Percentiles rank a stretch among this genome's conserved stretches.
Conservation (phyloP, 2,113 vertebrate genomes). For the Brachyhypopomus gauderio region DNA sequence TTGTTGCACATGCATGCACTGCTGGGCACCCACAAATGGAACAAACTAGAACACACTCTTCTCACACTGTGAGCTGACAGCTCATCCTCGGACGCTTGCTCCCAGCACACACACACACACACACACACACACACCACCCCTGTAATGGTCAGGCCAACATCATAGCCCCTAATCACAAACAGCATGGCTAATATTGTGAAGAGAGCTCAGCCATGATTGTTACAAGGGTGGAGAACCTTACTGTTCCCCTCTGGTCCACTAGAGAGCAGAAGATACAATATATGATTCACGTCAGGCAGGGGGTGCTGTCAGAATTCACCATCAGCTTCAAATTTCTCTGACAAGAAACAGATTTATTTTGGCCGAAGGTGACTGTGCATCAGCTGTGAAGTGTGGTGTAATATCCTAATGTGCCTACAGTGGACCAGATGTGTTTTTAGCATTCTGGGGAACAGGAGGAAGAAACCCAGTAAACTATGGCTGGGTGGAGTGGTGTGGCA, state of each 20-base stretch:
- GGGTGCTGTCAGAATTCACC: no score
- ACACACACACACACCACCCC: not conserved
- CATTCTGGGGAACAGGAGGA: no score
- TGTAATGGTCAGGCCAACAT: not conserved
- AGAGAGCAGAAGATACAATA: not conserved
- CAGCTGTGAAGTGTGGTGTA: no score
- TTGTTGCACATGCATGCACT: not conserved
- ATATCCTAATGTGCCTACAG: no score
- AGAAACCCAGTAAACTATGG: no score
- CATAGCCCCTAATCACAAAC: not conserved
- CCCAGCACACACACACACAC: not conserved
- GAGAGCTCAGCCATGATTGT: not conserved
- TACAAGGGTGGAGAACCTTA: not conserved
- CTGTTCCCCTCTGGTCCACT: not conserved
- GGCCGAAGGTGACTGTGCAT: no score
- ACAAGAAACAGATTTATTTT: no score
- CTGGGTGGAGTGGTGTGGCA: no score
- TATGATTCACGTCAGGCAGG: no score
- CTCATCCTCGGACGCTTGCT: slow-evolving; percentile 1
- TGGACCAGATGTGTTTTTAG: no score
- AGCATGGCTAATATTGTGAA: not conserved
- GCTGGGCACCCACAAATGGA: not conserved
- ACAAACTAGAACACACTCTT: slow-evolving; percentile 20
- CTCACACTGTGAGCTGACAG: slow-evolving; percentile 14
- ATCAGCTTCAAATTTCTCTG: no score